Base-by-base conservation (phyloP, 2,888 invertebrate species). In the Trachelus stipa region DNA sequence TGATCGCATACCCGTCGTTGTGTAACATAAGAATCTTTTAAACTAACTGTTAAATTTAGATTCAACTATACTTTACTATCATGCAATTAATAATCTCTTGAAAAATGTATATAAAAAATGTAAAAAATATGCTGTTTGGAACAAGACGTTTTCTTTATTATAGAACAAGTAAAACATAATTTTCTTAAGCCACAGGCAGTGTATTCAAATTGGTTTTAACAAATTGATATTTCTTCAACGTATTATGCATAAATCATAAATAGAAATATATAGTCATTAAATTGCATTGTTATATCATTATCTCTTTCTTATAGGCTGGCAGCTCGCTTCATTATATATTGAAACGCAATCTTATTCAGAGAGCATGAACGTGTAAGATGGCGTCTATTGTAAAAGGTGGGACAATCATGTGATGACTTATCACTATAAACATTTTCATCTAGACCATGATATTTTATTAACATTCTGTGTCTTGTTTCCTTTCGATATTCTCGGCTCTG, bases 301-400 rank as follows among this genome's bases (percentile, higher is more conserved):
- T 56, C 23, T 1, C 1, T 23, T 56, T 9, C 23, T 23, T 23
- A 9, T 9, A 23, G 23, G 23, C 23, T 15, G 23, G 56, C 9
- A 23, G 9, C 9, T 23, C 23, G 56, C 9, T 56, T 23, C 2
- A 15, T 56, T 56, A 56, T 23, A 23, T 1, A 56, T 56, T 56
- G 23, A 56, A 56, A 56, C 9, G 56, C 9, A 56, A 9, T 23
- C 56, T 56, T 23, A 56, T 56, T 56, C 23, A 56, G 15, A 15
- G 6, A 40, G 23, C 40, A 40, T 15, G 40, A 76, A 77, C 74
- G 78, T 78, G 79, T 82, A 86, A 85, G 79, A 91, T 91, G 91
- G 91, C 91, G 87, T 86, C 91, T 80, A 85, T 91, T 74, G 86
- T 89, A 81, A 92, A 90, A 91, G 91, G 91, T 92, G 85, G 82